A percentile compares a stretch with the other conserved stretches of the same genome.
These are phyloP conservation scores for Drosophila longiperda DNA, from an alignment of 2,888 invertebrate species.

Conservation along the genomic window DNA sequence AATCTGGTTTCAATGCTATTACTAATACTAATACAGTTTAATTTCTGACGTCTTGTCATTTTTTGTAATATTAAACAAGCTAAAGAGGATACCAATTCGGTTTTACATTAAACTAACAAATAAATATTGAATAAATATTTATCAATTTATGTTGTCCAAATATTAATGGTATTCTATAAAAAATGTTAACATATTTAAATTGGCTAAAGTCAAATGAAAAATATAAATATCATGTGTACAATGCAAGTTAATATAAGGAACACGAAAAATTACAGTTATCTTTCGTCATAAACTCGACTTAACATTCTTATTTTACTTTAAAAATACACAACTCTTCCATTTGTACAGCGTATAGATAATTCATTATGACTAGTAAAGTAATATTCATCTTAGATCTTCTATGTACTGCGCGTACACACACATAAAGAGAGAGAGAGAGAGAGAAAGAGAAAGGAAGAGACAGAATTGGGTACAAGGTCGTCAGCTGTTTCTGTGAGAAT, in stretches of 20 bases:
- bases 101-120: neutral
- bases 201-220: neutral
- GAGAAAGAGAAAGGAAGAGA: neutral
- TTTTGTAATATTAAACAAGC: neutral
- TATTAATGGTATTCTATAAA: neutral
- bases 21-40: neutral
- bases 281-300: neutral
- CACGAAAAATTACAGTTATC: neutral
- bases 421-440: constrained; percentile 1
- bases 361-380: constrained; percentile 5
- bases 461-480: constrained; percentile 43
- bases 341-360: neutral
- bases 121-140: neutral
- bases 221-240: neutral
- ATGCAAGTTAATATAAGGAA: neutral
- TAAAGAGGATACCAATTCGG: neutral
- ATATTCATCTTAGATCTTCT: constrained; percentile 16
- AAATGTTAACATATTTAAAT: neutral
- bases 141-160: neutral
- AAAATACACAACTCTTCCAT: neutral
- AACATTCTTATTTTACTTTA: neutral
- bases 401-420: neutral
- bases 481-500: constrained; percentile 11
- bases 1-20: constrained; percentile 8
- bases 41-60: neutral